phyloP scores from a whole-genome alignment of 2,888 invertebrate genomes.

The Chrysolina americana region DNA sequence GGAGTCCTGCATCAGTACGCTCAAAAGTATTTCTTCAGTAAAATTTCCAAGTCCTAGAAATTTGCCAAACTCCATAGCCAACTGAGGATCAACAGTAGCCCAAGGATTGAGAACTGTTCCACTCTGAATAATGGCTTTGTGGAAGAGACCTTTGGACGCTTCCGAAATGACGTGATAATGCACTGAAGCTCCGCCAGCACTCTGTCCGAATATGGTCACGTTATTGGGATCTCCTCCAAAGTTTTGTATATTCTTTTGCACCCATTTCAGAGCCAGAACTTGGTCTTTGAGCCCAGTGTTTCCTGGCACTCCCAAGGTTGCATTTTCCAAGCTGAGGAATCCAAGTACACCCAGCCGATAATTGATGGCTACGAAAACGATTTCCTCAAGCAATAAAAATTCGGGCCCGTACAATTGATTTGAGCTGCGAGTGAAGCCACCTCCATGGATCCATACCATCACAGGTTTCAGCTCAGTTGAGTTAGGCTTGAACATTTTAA shows the following conservation, averaged over 20 bases:
- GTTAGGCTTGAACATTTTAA: background rate
- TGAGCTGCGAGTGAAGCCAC: slow-evolving; percentile 63
- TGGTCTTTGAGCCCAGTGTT: slow-evolving; percentile 73
- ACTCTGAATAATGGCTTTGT: slow-evolving; percentile 59
- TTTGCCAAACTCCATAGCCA: slow-evolving; percentile 45
- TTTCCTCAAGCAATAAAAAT: slow-evolving; percentile 69
- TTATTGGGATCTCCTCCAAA: slow-evolving; percentile 59
- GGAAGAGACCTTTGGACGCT: slow-evolving; percentile 52
- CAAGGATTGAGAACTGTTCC: slow-evolving; percentile 56
- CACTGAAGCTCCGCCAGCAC: slow-evolving; percentile 44
- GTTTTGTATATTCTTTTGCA: slow-evolving; percentile 69
- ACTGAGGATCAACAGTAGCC: slow-evolving; percentile 35
- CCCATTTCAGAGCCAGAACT: slow-evolving; percentile 71
- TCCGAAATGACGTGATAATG: slow-evolving; percentile 46
- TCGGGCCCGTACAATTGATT: slow-evolving; percentile 68
- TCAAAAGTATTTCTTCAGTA: slow-evolving; percentile 53
- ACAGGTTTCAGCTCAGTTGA: slow-evolving; percentile 60
- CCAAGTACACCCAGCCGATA: slow-evolving; percentile 71
- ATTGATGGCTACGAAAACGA: slow-evolving; percentile 69
- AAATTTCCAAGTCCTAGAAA: slow-evolving; percentile 50
- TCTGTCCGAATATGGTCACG: slow-evolving; percentile 63
- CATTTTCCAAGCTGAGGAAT: slow-evolving; percentile 70
- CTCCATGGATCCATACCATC: slow-evolving; percentile 69
- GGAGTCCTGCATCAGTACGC: slow-evolving; percentile 47
- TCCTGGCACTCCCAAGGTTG: slow-evolving; percentile 70